Conservation (phyloP, 2,113 vertebrate genomes). For the Cavia porcellus region DNA sequence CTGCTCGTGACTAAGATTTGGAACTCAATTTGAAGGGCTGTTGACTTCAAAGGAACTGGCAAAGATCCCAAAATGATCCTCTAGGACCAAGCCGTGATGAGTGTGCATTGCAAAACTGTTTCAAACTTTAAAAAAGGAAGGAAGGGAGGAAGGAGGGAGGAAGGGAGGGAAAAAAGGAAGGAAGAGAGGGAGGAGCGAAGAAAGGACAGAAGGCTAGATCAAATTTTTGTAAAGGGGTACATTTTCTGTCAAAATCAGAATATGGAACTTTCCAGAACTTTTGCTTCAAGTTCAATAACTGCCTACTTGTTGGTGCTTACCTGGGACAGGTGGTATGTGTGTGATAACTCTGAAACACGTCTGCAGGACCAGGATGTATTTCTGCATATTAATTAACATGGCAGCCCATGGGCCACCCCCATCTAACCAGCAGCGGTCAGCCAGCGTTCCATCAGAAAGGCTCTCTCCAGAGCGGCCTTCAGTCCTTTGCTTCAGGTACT, state of each 20-base stretch:
- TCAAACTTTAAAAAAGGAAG: background rate
- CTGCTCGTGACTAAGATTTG: background rate
- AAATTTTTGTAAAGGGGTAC: background rate
- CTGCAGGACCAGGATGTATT: background rate
- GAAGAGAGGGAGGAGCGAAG: too few relatives aligned
- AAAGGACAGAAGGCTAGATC: background rate
- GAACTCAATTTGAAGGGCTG: background rate
- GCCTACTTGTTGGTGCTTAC: background rate
- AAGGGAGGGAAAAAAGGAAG: accelerated
- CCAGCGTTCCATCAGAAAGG: background rate
- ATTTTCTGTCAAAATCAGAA: constrained; percentile 4
- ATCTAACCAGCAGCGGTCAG: background rate
- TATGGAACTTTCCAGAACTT: background rate
- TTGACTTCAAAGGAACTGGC: background rate
- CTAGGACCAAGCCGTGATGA: background rate
- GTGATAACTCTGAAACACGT: background rate
- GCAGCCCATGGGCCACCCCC: background rate
- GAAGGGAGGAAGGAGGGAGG: background rate
- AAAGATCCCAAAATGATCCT: background rate
- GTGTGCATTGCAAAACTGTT: background rate
- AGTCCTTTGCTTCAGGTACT: background rate
- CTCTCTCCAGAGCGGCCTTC: background rate
- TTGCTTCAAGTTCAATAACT: background rate
- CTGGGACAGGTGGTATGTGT: background rate
- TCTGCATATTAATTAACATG: background rate